Evolutionary conservation across 1,140 invertebrate genomes (phyloP).

Genomic region (Listronotus oregonensis): DNA sequence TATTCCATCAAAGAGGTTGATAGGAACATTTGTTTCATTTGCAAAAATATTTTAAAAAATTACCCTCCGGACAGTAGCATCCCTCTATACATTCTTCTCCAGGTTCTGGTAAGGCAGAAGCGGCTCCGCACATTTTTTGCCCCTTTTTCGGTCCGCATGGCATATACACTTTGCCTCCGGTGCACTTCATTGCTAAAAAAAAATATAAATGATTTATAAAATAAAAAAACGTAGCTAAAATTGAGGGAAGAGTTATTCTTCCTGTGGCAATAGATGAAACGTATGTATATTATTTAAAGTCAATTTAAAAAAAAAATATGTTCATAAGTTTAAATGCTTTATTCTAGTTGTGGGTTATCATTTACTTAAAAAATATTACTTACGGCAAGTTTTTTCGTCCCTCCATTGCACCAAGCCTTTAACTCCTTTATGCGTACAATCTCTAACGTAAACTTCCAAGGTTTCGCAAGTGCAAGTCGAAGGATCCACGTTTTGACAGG

Average conservation of each 20-base stretch:
- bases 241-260: no score
- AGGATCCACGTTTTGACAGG: conserved; percentile 63
- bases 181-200: conserved; percentile 70
- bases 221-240: no score
- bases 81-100: conserved; percentile 74
- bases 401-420: conserved; percentile 71
- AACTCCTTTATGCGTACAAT: conserved; percentile 71
- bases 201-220: no score
- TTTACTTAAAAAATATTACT: conserved; percentile 60
- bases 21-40: background rate
- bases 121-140: conserved; percentile 56
- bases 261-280: no score
- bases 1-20: background rate
- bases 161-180: conserved; percentile 70
- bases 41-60: background rate
- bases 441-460: conserved; percentile 75
- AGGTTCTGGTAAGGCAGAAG: conserved; percentile 49
- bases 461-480: conserved; percentile 76
- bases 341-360: no score
- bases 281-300: no score
- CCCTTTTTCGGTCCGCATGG: conserved; percentile 67
- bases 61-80: conserved; percentile 78
- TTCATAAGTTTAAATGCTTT: no score
- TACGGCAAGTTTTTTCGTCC: conserved; percentile 74
- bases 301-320: no score